Evolutionary conservation across 2,888 invertebrate genomes (phyloP).

Genomic region (Sphecodes monilicornis): DNA sequence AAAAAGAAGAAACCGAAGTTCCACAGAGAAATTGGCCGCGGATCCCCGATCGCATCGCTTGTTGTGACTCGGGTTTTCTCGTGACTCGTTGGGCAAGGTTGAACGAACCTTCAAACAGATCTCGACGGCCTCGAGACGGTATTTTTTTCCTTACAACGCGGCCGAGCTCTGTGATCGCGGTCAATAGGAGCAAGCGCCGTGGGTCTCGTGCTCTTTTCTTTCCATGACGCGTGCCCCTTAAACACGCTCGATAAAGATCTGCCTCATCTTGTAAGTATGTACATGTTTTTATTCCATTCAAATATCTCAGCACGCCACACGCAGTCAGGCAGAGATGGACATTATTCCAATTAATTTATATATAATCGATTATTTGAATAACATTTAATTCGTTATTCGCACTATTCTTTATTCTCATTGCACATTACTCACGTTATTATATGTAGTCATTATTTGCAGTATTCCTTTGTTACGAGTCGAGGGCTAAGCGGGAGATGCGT

Average conservation of each 20-base stretch:
- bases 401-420: no score
- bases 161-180: conserved; percentile 39
- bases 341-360: no score
- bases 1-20: conserved; percentile 13
- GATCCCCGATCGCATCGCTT: conserved; percentile 14
- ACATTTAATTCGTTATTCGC: no score
- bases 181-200: conserved; percentile 26
- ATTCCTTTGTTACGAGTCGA: no score
- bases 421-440: no score
- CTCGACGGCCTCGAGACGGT: conserved; percentile 54
- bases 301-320: background rate
- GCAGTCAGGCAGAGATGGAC: no score
- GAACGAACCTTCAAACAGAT: conserved; percentile 62
- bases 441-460: no score
- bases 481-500: no score
- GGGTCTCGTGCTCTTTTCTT: background rate
- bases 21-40: conserved; percentile 20
- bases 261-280: background rate
- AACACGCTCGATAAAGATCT: background rate
- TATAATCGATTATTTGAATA: no score
- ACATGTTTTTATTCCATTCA: background rate
- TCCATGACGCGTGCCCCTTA: background rate
- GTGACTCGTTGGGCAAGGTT: conserved; percentile 58
- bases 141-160: conserved; percentile 29
- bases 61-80: conserved; percentile 37